These are phyloP conservation scores for Phlogophora meticulosa DNA, from an alignment of 2,888 invertebrate genomes.

Conservation along the genomic window DNA sequence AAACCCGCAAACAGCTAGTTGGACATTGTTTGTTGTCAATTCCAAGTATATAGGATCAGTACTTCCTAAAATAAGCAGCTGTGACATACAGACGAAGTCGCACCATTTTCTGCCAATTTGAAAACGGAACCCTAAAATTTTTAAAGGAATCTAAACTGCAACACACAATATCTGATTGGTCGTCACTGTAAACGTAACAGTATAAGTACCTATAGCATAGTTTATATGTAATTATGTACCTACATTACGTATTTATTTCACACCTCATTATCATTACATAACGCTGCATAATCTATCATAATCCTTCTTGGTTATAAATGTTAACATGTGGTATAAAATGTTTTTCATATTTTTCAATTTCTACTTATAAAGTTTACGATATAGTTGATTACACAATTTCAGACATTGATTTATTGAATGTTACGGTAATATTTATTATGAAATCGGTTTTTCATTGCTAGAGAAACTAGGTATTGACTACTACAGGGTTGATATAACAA, in stretches of 20 bases:
- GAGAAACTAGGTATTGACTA: not conserved
- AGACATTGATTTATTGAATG: constrained; percentile 28
- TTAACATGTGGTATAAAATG: constrained; percentile 3
- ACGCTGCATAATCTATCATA: constrained; percentile 9
- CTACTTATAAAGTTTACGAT: not conserved
- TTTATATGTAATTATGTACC: too few species aligned
- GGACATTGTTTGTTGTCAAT: too few species aligned
- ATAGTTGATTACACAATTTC: not conserved
- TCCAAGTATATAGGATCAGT: too few species aligned
- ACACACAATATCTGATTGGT: not conserved
- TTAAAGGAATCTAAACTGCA: not conserved
- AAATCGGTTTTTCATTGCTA: not conserved
- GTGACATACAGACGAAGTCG: too few species aligned
- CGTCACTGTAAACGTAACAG: not conserved
- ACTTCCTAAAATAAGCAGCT: too few species aligned
- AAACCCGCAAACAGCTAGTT: too few species aligned
- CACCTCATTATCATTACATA: constrained; percentile 18
- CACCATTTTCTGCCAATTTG: too few species aligned
- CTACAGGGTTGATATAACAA: not conserved
- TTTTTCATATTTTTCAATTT: constrained; percentile 2
- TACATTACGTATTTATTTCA: constrained; percentile 7
- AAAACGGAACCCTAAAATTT: not conserved
- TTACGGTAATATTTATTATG: not conserved
- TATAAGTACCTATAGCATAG: not conserved
- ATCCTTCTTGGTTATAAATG: constrained; percentile 6